Base-by-base conservation (phyloP, 2,888 invertebrate species). In the Caradrina clavipalpis region DNA sequence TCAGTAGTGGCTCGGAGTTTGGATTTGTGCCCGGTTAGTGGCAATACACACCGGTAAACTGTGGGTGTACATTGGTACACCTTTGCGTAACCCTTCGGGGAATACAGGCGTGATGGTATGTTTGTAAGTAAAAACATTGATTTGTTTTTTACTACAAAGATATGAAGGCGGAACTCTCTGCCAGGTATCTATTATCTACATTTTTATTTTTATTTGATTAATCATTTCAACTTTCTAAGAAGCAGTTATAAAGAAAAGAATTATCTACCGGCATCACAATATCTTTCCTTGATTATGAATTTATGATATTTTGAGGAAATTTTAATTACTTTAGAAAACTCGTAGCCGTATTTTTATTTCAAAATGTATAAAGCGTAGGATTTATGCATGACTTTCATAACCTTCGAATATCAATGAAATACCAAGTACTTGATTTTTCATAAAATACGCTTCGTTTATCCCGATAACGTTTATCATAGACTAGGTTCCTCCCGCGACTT, bases 381-480 rank as follows among this genome's bases (percentile, higher is more conserved):
- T 49, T 35, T 13, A 45, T 35, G 15, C 15, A 49, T 22, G 47
- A 39, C 17, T 47, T 54, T 53, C 22, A 31, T 39, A 42, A 42
- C 4, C 2, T 17, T 21, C 7, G 15, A 56, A 42, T 17, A 45
- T 39, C 42, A 31, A 42, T 42, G 5, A 11, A 65, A 65, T 66
- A 50, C 19, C n/a, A 15, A 51, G 39, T 47, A 74, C 19, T 51
- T 15, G 17, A 51, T 39, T 35, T n/a, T 21, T 45, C 21, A 47
- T 11, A 13, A 7, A 31, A 17, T 15, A 13, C 8, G 31, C 15
- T n/a, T 19, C 21, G 13, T 60, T 31, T 42, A 45, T 13, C n/a
- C 15, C 21, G 19, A 31, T 19, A 35, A 15, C n/a, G 11, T 31
- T 11, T 63, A 58, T 73, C 4, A 26, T 26, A 26, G 26, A 26